Conservation (phyloP, 2,113 vertebrate genomes). For the Hemiscyllium ocellatum region DNA sequence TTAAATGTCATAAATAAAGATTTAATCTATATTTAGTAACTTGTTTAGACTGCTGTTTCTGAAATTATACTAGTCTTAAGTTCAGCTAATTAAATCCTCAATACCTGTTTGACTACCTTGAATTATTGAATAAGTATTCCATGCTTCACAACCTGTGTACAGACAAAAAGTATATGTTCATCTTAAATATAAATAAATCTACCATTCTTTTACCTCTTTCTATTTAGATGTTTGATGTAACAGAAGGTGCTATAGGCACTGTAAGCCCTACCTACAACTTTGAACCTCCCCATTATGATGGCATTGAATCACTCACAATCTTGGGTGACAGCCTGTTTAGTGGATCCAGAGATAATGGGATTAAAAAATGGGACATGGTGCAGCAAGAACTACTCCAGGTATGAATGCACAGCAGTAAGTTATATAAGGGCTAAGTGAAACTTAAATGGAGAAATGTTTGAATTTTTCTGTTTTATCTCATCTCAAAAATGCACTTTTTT, state of each 20-base stretch:
- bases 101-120: background rate
- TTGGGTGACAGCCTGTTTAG: slow-evolving; percentile 78
- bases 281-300: slow-evolving; percentile 82
- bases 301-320: slow-evolving; percentile 76
- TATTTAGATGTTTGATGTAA: slow-evolving; percentile 86
- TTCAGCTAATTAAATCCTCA: background rate
- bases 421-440: background rate
- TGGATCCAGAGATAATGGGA: slow-evolving; percentile 80
- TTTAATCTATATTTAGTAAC: background rate
- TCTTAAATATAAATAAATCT: background rate
- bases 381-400: slow-evolving; percentile 83
- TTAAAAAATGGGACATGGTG: slow-evolving; percentile 90
- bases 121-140: background rate
- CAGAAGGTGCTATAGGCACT: slow-evolving; percentile 82
- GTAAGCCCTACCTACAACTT: slow-evolving; percentile 75
- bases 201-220: background rate
- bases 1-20: background rate
- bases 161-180: background rate
- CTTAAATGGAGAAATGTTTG: background rate
- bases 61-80: background rate
- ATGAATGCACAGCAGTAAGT: slow-evolving; percentile 36
- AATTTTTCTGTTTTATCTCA: background rate
- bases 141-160: background rate
- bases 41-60: background rate
- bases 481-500: background rate